Evolutionary conservation across 2,888 invertebrate species (phyloP).

Genomic region (Mesorhabditis belari): DNA sequence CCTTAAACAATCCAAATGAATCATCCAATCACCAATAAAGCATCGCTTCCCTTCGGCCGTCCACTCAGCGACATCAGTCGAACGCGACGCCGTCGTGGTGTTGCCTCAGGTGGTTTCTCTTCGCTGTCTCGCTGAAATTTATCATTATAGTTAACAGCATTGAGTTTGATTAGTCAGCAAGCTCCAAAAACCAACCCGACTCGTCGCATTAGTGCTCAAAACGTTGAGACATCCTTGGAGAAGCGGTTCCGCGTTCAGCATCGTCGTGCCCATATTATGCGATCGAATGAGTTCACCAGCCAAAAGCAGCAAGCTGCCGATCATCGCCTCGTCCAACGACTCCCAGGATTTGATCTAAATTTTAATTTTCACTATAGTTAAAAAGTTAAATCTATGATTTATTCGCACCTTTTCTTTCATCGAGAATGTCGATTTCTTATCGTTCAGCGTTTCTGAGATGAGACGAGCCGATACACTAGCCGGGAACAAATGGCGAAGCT

Average conservation of each 20-base stretch:
- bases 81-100: no score
- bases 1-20: not conserved
- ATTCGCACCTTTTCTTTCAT: conserved; percentile 63
- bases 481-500: conserved; percentile 64
- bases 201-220: no score
- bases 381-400: no score
- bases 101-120: no score
- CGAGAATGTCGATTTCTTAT: conserved; percentile 46
- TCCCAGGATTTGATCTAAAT: conserved; percentile 29
- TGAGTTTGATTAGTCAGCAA: no score
- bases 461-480: conserved; percentile 73
- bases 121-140: no score
- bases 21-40: not conserved
- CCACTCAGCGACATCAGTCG: not conserved
- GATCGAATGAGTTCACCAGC: conserved; percentile 42
- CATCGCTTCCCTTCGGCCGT: not conserved
- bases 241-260: conserved; percentile 32
- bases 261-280: conserved; percentile 40
- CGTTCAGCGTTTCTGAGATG: conserved; percentile 67
- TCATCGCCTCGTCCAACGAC: conserved; percentile 38
- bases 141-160: no score
- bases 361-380: no score
- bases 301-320: conserved; percentile 40
- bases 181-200: no score
- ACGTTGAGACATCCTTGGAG: conserved; percentile 31